Conservation (phyloP, 2,113 vertebrate species). For the Pungitius pungitius region DNA sequence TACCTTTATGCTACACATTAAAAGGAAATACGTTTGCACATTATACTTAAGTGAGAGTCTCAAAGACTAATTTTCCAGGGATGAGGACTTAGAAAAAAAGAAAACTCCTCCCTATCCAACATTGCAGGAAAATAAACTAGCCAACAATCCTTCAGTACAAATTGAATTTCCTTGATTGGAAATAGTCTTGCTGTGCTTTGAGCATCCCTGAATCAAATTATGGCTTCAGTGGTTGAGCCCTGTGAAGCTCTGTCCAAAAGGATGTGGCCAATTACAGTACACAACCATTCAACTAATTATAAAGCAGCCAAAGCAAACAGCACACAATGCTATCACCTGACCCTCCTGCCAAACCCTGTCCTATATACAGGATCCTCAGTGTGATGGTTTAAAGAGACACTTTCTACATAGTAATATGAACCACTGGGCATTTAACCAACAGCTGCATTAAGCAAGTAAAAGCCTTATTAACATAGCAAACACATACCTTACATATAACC, state of each 20-base stretch:
- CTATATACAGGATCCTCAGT: conserved; percentile 80
- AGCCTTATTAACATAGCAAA: not conserved
- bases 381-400: conserved; percentile 87
- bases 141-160: conserved; percentile 52
- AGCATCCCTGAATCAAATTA: conserved; percentile 87
- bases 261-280: conserved; percentile 94
- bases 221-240: conserved; percentile 82
- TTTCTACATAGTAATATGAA: conserved; percentile 81
- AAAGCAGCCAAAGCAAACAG: conserved; percentile 89
- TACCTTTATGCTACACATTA: conserved; percentile 9
- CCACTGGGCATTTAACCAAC: conserved; percentile 64
- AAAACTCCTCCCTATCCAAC: conserved; percentile 21
- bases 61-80: conserved; percentile 1
- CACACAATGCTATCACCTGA: conserved; percentile 87
- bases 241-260: conserved; percentile 88
- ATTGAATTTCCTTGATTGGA: conserved; percentile 84
- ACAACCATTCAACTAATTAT: conserved; percentile 87
- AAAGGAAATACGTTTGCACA: not conserved
- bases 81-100: conserved; percentile 33
- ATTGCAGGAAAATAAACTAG: conserved; percentile 35
- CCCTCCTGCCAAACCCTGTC: conserved; percentile 87
- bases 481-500: not conserved
- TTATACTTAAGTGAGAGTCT: not conserved
- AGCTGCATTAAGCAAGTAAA: not conserved
- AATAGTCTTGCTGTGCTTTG: conserved; percentile 84